Evolutionary conservation across 2,797 vertebrate genomes (phyloP).

Genomic region (Tapirus indicus): DNA sequence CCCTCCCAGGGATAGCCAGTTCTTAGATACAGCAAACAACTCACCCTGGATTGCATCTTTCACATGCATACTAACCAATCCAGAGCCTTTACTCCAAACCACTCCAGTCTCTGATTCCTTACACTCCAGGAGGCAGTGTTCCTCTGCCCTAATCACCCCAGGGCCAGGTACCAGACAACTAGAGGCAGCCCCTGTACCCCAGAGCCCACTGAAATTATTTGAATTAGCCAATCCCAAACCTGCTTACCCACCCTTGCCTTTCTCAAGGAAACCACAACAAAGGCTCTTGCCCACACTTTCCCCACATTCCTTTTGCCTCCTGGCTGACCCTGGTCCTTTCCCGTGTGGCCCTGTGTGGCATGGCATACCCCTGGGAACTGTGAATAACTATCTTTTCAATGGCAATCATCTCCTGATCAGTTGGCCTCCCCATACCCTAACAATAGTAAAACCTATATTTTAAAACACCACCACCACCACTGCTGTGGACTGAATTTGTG

Average conservation of each 20-base stretch:
- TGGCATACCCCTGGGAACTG: not conserved
- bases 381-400: not conserved
- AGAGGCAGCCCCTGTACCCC: not conserved
- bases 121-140: not conserved
- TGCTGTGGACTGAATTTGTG: not conserved
- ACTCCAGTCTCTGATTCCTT: not conserved
- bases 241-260: not conserved
- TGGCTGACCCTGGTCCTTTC: not conserved
- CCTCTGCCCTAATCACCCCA: not conserved
- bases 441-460: not conserved
- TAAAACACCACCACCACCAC: not conserved
- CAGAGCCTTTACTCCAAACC: not conserved
- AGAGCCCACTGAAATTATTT: not conserved
- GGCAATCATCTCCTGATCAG: not conserved
- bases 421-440: not conserved
- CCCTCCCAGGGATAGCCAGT: not conserved
- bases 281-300: not conserved
- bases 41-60: not conserved
- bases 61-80: not conserved
- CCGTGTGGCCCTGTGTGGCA: not conserved
- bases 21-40: not conserved
- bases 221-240: not conserved
- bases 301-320: not conserved
- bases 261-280: not conserved
- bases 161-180: not conserved